Evolutionary conservation across 2,888 invertebrate species (phyloP).

Genomic region (Idaea straminata): DNA sequence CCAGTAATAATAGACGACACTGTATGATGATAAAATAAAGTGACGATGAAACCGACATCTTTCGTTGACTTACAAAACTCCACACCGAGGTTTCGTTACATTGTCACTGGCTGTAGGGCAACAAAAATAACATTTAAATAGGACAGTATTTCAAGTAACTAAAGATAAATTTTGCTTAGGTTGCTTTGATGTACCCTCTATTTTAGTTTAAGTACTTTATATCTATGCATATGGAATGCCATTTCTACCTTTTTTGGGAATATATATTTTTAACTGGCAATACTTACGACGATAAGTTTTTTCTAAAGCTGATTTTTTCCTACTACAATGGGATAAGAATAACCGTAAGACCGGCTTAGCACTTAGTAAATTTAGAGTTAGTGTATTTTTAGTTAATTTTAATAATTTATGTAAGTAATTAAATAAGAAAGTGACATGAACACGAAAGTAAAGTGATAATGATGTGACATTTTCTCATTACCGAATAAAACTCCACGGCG

Average conservation of each 20-base stretch:
- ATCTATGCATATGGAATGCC: neutral
- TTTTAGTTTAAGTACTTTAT: neutral
- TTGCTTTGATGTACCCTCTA: neutral
- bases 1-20: too few relatives aligned
- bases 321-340: neutral
- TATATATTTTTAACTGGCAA: neutral
- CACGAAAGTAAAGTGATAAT: too few relatives aligned
- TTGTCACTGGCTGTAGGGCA: slow-evolving; percentile 15
- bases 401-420: too few relatives aligned
- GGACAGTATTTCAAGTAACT: neutral
- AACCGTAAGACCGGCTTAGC: neutral
- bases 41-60: too few relatives aligned
- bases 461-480: too few relatives aligned
- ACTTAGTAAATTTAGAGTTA: too few relatives aligned
- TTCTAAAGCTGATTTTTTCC: neutral
- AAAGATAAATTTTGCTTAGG: neutral
- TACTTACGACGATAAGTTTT: neutral
- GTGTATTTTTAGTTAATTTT: too few relatives aligned
- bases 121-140: slow-evolving; percentile 6
- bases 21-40: too few relatives aligned
- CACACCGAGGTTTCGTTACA: too few relatives aligned
- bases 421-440: too few relatives aligned
- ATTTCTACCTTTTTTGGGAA: neutral
- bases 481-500: too few relatives aligned
- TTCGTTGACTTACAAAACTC: too few relatives aligned